Base-by-base conservation (phyloP, 2,888 invertebrate species). In the Exocentrus adspersus region DNA sequence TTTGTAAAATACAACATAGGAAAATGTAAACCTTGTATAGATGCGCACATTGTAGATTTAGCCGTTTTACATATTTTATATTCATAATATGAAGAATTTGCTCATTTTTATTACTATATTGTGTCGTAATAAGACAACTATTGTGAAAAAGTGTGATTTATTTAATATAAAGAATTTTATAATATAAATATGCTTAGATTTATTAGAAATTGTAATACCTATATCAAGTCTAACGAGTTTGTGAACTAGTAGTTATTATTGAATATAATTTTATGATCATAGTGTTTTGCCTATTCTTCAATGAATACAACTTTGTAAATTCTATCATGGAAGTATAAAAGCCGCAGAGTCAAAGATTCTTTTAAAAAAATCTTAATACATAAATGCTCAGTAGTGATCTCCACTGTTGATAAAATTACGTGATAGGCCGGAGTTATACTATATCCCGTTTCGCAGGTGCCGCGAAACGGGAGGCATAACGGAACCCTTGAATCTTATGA, bases 101-200 rank as follows among this genome's bases (percentile, higher is more conserved):
- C 51, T 51, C 51, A 51, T 51, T 51, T n/a, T 51, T 51, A 51
- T 32, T 51, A 37, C 51, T 19, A 32, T 30, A 51, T 14, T 24
- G 10, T 24, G 16, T 28, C 28, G 14, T 24, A 48, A 28, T 48
- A 48, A 48, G n/a, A n/a, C 28, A 48, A 48, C 28, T 24, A 48
- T 12, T 24, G 48, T 28, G 48, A 48, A 12, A 51, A 32, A 30
- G 51, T 57, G 57, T 57, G 57, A 46, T 57, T 57, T 57, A 57
- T 57, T 57, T 57, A 30, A 57, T 45, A 28, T 57, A 32, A 43
- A 24, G 14, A 32, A 19, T 52, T 57, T 57, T 57, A n/a, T 57
- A 57, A 7, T 21, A 37, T 46, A 16, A 43, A 16, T 56, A 57
- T 19, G 14, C 19, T 19, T 37, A 32, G 16, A 37, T 37, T n/a